Evolutionary conservation across 2,113 vertebrate genomes (phyloP), one percentile per base, ranked within the genome.

Genomic region (Typhlomys cinereus): DNA sequence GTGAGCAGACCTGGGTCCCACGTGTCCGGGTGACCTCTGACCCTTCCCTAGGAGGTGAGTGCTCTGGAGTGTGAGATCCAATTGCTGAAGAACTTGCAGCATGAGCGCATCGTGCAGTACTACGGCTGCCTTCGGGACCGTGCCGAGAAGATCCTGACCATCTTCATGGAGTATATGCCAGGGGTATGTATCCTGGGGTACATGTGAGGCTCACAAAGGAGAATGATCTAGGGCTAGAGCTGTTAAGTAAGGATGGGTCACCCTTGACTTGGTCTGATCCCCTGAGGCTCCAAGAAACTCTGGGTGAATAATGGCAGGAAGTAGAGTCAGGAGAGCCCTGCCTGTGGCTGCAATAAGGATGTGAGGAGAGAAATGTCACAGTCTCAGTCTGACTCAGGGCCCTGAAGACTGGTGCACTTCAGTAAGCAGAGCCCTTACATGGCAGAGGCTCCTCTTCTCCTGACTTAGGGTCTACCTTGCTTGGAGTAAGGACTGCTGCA

Each of bases 151-250:
- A 99, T 98, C 20, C 98, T 99, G 95, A 99, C 99, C 67, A 99
- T 99, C 97, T 99, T 99, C 96, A 99, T 99, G 99, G 99, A 99
- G 97, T 99, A 99, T 97, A 99, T 99, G 99, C 99, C 99, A 0
- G 99, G 99, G 98, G 99, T 99, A 96, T 95, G 99, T 96, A 83
- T n/a, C 46, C 61, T 74, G 52, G 20, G 9, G 5, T 50, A 44
- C 34, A 27, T 59, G 46, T 11, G 48, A 46, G 31, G 31, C 44
- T 59, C 36, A 34, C 13, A 23, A 12, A 52, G 44, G 50, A 66
- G 57, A 79, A 23, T 83, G 44, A 41, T 41, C n/a, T 75, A 39
- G 73, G 67, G 27, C 50, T 74, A 27, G 41, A 67, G 41, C 39
- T 84, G n/a, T n/a, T n/a, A n/a, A n/a, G n/a, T 27, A 7, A 44